A percentile compares a stretch with the other conserved stretches of the same genome.
Evolutionary conservation across 2,113 vertebrate species (phyloP).

Genomic region (Neogobius melanostomus): DNA sequence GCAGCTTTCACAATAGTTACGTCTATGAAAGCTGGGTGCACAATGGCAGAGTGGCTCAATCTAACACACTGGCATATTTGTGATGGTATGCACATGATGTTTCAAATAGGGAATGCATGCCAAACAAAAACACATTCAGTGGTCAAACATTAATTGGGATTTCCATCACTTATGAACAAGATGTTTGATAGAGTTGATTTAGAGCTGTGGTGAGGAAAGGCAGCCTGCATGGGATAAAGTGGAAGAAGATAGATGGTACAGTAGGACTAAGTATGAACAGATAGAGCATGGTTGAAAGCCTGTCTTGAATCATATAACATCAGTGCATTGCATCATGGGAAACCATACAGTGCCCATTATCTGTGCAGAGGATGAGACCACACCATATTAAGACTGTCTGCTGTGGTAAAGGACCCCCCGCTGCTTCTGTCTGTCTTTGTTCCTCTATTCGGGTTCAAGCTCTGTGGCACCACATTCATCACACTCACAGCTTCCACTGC

Average conservation of each 20-base stretch:
- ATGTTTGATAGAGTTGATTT: too few species aligned
- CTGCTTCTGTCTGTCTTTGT: conserved; percentile 11
- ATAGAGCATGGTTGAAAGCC: background rate
- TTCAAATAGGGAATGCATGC: too few species aligned
- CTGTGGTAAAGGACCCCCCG: conserved; percentile 7
- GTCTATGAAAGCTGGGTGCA: background rate
- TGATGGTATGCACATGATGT: too few species aligned
- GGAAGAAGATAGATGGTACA: background rate
- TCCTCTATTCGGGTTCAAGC: conserved; percentile 40
- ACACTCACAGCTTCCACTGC: conserved; percentile 31
- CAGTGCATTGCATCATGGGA: conserved; percentile 10
- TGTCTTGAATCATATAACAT: background rate
- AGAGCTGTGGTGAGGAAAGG: too few species aligned
- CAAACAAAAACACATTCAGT: too few species aligned
- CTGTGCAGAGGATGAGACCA: conserved; percentile 32
- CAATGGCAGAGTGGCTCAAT: background rate
- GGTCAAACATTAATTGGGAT: too few species aligned
- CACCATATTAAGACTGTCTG: conserved; percentile 34
- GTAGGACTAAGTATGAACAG: background rate
- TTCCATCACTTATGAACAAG: too few species aligned
- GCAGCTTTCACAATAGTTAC: background rate
- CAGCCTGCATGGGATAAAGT: background rate
- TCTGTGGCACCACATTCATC: conserved; percentile 49
- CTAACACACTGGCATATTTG: too few species aligned
- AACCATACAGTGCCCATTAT: conserved; percentile 47